Base-by-base conservation (phyloP, 2,797 vertebrate genomes). In the Rhabdomys pumilio region DNA sequence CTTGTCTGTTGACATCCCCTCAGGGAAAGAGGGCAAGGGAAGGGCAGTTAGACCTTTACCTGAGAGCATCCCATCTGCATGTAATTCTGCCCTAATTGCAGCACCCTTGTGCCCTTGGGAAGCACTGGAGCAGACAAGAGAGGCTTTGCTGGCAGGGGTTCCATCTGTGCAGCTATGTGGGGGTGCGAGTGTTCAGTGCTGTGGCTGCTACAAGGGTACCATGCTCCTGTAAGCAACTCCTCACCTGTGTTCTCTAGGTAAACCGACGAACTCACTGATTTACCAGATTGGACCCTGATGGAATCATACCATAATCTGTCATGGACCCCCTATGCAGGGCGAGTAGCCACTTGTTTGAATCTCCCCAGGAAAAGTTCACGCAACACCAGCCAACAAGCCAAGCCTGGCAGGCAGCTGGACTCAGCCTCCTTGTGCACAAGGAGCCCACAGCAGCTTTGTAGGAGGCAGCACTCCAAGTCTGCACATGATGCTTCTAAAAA, bases 401-500 rank as follows among this genome's bases (percentile, higher is more conserved):
- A 26, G 34, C 55, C n/a, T 73, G 80, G 26, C 14, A 75, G 81
- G 53, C 87, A 72, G 79, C 85, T 59, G 57, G 72, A 73, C 31
- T 69, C 4, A 4, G 41, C 20, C 76, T 90, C 85, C 57, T 82
- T 24, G 11, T 81, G 24, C 65, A 31, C 12, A 12, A 84, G 89
- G 65, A 75, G 76, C 63, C 57, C 69, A 77, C 5, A 38, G 80
- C 26, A 14, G 77, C 26, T 72, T 91, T 94, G 69, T 26, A 73
- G 44, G 88, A 80, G 59, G 34, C 76, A 87, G n/a, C 15, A 69
- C 80, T 73, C 47, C 79, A 44, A 91, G 61, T 87, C 69, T 93
- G 83, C 67, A 73, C 8, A 2, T 22, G 47, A 89, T 69, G 29
- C 38, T 84, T 93, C 94, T 95, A 67, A 94, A 93, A 93, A 85